Conservation (phyloP, 2,797 vertebrate genomes). For the Sebastolobus alascanus region DNA sequence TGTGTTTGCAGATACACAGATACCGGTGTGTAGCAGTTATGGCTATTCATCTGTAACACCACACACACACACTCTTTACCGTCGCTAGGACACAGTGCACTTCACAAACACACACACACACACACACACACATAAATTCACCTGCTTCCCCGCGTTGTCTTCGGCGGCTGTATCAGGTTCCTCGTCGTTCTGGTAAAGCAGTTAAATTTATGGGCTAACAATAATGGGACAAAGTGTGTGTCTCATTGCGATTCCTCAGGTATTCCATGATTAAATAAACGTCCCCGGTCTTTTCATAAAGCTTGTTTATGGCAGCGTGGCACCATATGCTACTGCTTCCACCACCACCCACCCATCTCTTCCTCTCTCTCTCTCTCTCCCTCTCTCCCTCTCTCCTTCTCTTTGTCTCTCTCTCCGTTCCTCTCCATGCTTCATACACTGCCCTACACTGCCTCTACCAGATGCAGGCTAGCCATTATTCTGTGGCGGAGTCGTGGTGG, state of each 20-base stretch:
- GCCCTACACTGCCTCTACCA: constrained; percentile 65
- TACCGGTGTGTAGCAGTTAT: constrained; percentile 54
- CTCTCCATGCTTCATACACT: constrained; percentile 46
- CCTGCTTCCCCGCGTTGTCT: constrained; percentile 70
- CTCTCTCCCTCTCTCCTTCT: constrained; percentile 44
- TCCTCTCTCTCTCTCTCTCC: constrained; percentile 2
- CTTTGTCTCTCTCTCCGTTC: constrained; percentile 50
- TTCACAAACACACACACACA: constrained; percentile 50
- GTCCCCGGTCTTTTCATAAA: constrained; percentile 91
- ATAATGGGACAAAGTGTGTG: constrained; percentile 82
- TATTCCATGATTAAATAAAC: constrained; percentile 91
- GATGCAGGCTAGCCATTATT: constrained; percentile 75
- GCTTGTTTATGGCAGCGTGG: constrained; percentile 87
- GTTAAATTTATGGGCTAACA: constrained; percentile 84
- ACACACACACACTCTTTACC: constrained; percentile 42
- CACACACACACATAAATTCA: constrained; percentile 76
- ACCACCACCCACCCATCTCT: constrained; percentile 63
- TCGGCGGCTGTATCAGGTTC: constrained; percentile 60
- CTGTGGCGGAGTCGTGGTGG: constrained; percentile 71
- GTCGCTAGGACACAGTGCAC: constrained; percentile 31
- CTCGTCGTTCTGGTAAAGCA: constrained; percentile 74
- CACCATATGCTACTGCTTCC: constrained; percentile 83
- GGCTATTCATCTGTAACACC: constrained; percentile 61
- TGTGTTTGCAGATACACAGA: constrained; percentile 64
- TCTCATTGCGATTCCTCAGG: constrained; percentile 84